Evolutionary conservation across 2,113 vertebrate genomes (phyloP).

Genomic region (Ciconia maguari): DNA sequence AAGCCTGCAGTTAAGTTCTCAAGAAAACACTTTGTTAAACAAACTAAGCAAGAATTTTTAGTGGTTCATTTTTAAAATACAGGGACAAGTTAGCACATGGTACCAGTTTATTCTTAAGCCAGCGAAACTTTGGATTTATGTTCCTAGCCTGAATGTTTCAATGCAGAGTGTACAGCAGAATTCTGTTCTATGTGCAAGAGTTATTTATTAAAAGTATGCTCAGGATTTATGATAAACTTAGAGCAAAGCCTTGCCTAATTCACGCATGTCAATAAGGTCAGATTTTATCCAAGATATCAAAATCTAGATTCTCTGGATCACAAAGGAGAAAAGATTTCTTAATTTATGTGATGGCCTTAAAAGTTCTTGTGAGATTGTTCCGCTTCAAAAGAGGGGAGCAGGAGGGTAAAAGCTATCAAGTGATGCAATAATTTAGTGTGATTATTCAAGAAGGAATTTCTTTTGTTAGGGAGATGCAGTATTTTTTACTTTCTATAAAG

Average conservation of each 20-base stretch:
- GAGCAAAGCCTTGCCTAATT: not conserved
- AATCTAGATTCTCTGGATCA: not conserved
- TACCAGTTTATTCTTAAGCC: not conserved
- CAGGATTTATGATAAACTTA: not conserved
- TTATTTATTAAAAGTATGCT: not conserved
- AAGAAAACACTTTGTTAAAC: not conserved
- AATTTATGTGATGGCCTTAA: not conserved
- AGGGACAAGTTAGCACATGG: not conserved
- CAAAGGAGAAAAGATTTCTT: not conserved
- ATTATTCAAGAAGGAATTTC: not conserved
- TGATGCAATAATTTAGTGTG: not conserved
- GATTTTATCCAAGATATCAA: not conserved
- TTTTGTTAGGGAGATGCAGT: not conserved
- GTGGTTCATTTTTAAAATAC: not conserved
- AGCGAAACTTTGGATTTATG: not conserved
- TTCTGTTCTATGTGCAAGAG: not conserved
- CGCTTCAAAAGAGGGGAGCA: not conserved
- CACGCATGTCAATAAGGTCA: not conserved
- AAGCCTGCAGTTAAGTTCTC: not conserved
- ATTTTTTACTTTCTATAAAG: not conserved
- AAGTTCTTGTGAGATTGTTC: not conserved
- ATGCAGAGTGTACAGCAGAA: not conserved
- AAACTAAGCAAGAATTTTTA: not conserved
- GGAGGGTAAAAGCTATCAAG: not conserved
- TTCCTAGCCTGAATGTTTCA: not conserved